phyloP scores from a whole-genome alignment of 1,140 invertebrate genomes.

The Apis dorsata region DNA sequence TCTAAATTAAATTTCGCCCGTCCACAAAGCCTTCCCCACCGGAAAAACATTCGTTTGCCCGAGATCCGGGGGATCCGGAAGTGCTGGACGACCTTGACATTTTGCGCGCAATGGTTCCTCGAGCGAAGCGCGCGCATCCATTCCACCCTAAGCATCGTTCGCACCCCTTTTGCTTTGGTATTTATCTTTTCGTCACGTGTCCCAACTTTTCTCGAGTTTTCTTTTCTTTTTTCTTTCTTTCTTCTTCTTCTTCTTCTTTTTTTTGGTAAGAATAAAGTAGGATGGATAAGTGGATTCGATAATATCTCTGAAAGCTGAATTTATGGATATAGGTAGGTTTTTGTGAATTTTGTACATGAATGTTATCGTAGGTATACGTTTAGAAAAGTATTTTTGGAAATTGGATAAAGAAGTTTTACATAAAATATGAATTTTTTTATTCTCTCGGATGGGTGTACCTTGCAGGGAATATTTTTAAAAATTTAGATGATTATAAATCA shows the following conservation, averaged over 20 bases:
- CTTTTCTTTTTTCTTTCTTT: no score
- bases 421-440: no score
- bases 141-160: not conserved
- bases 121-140: constrained; percentile 18
- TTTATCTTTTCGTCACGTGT: not conserved
- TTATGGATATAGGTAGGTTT: not conserved
- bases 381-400: not conserved
- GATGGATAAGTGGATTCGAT: no score
- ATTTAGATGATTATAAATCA: no score
- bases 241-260: no score
- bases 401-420: not conserved
- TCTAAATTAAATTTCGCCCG: constrained; percentile 20
- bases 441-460: no score
- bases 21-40: not conserved
- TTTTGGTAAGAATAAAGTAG: no score
- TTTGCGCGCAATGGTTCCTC: constrained; percentile 24
- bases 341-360: not conserved
- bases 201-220: not conserved
- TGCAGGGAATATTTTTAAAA: no score
- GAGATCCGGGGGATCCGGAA: constrained; percentile 56
- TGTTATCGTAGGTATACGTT: not conserved
- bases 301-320: not conserved
- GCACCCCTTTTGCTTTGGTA: not conserved
- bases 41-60: constrained; percentile 38
- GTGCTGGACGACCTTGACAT: constrained; percentile 65